A percentile compares a stretch with the other conserved stretches of the same genome.
These are phyloP conservation scores for Liodrosophila aerea DNA, from an alignment of 2,888 invertebrate species.

Conservation along the genomic window DNA sequence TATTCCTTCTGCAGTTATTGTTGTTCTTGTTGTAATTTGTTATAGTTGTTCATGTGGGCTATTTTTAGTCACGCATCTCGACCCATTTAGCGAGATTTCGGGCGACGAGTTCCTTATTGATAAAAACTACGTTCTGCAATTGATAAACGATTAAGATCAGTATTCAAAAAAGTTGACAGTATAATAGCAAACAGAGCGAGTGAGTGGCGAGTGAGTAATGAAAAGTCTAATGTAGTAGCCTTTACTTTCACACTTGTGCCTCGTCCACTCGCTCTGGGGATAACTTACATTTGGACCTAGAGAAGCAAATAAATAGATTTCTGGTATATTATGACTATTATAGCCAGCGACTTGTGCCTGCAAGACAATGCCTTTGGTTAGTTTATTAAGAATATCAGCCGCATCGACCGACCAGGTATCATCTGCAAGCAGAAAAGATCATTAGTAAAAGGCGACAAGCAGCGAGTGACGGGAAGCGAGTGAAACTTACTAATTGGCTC, in stretches of 20 bases:
- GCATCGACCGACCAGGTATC: conserved; percentile 90
- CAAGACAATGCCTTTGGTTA: conserved; percentile 91
- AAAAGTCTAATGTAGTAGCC: too few species aligned
- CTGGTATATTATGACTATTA: conserved; percentile 89
- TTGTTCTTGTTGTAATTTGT: conserved; percentile 12
- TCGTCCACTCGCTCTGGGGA: too few species aligned
- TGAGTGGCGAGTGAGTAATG: neutral
- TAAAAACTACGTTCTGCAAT: conserved; percentile 90
- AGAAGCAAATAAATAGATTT: conserved; percentile 91
- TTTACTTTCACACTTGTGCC: too few species aligned
- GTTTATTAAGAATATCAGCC: conserved; percentile 88
- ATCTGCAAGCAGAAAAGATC: too few species aligned
- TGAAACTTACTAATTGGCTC: conserved; percentile 89
- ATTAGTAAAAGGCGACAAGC: neutral
- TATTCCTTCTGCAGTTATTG: conserved; percentile 13
- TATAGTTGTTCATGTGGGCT: conserved; percentile 50
- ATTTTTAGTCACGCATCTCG: conserved; percentile 80
- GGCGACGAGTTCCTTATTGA: conserved; percentile 93
- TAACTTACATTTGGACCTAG: conserved; percentile 88
- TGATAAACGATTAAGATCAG: conserved; percentile 36
- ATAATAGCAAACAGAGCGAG: neutral
- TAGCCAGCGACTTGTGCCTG: conserved; percentile 95
- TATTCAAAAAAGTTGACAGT: neutral
- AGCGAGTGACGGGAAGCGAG: too few species aligned
- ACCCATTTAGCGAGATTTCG: conserved; percentile 91